Evolutionary conservation across 1,140 invertebrate species (phyloP), one percentile per base, ranked within the genome.

Genomic region (Drosophila trapezifrons): DNA sequence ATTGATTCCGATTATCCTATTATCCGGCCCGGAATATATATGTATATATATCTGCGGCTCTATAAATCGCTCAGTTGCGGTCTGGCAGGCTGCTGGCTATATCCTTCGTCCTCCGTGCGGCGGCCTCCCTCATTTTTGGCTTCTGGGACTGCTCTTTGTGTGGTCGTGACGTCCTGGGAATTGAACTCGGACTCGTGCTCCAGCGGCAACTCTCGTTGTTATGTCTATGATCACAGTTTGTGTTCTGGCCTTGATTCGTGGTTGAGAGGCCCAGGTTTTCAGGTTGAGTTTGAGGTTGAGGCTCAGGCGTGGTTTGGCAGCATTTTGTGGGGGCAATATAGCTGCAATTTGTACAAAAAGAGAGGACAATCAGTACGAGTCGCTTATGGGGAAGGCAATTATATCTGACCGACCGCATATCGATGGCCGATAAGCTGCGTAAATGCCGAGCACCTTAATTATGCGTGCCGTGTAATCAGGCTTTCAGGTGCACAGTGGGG

Each of bases 201-300:
- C 58, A 56, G 62, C 46, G 52, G 32, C 29, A 62, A 56, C 52
- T 70, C 58, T 69, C 64, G 43, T 76, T 82, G 52, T 55, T 83
- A 63, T 78, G 79, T 79, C 85, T 84, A 89, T 89, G 84, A 89
- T 89, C 84, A 89, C 84, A 89, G 84, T 80, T 52, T 80, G 51
- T 80, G 69, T 86, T 78, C 69, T 72, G 73, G 63, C 64, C 67
- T 64, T 45, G 42, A 60, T 58, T 72, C 43, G 51, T 77, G 56
- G 60, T 67, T 75, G 57, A 76, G 55, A 54, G 49, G 62, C 58
- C 57, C 58, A 45, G 47, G 52, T 64, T 58, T 58, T 58, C 62
- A 64, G 62, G 29, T 64, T 58, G 73, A 70, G 65, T 37, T 63
- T 66, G 42, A 55, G 63, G 63, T 71, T 78, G 71, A 65, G 79